Evolutionary conservation across 2,888 invertebrate genomes (phyloP), one percentile per base, ranked within the genome.

Genomic region (Charanyca ferruginea): DNA sequence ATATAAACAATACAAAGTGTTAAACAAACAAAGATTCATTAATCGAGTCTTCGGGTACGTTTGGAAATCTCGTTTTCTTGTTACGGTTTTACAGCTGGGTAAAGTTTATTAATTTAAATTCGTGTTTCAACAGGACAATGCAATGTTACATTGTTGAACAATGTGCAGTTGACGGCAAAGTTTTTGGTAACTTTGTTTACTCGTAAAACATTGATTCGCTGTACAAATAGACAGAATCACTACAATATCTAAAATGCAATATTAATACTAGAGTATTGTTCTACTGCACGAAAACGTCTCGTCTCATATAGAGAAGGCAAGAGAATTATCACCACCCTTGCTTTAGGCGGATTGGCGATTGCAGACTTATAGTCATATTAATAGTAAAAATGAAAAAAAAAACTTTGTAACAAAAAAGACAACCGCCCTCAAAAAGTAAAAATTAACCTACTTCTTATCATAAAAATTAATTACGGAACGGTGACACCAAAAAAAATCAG

Each of bases 41-140:
- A 77, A 64, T 73, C 64, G 69, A 79, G 38, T 38, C 38, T 38
- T 38, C 16, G 38, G 9, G 66, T 73, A 79, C 60, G 71, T 80
- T 77, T 74, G 68, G 59, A 64, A 83, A 81, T 62, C 73, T 77
- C 72, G 77, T 79, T 83, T 83, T 79, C 86, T 85, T 84, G 81
- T 83, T 81, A 73, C 83, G 72, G 68, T 84, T 49, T 52, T 81
- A 69, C 45, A 69, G 75, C 73, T 70, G 59, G 68, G 60, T 59
- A 77, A 87, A 87, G 84, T 87, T 86, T 87, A 87, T 86, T 86
- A 85, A 87, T 87, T 86, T 86, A 83, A 86, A 87, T 87, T 84
- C 73, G 82, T 82, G 81, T 81, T 59, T 41, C 64, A 41, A 41
- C 60, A 59, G 79, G 70, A 84, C 84, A 83, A 80, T 80, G 75